Evolutionary conservation across 2,113 vertebrate species (phyloP).

Genomic region (Oryzias celebensis): DNA sequence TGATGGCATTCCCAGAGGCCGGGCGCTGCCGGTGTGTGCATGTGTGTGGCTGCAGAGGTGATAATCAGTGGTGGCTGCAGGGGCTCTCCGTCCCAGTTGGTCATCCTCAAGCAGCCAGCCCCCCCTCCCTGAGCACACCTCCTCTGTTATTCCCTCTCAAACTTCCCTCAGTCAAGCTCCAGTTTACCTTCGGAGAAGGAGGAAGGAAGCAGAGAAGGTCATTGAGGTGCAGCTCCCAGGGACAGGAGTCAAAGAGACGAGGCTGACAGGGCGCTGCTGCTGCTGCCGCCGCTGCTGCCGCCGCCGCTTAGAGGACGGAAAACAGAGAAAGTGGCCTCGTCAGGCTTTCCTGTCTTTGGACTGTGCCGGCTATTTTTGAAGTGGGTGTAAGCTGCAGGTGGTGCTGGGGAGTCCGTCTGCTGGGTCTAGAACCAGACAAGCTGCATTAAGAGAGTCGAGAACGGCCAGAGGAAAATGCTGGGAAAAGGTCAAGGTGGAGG

Average conservation of each 20-base stretch:
- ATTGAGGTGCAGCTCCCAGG: constrained; percentile 2
- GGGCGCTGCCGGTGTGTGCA: constrained; percentile 34
- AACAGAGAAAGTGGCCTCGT: constrained; percentile 48
- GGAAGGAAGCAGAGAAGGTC: constrained; percentile 20
- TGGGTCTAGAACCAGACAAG: constrained; percentile 61
- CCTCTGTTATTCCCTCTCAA: constrained; percentile 60
- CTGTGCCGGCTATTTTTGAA: constrained; percentile 46
- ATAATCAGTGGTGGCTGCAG: constrained; percentile 64
- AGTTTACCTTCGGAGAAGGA: constrained; percentile 54
- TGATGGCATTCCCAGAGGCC: constrained; percentile 73
- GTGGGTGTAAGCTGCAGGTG: constrained; percentile 51
- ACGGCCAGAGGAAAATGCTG: constrained; percentile 54
- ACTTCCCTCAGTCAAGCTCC: constrained; percentile 46
- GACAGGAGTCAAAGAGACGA: constrained; percentile 9
- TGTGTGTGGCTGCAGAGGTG: constrained; percentile 56
- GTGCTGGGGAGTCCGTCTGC: constrained; percentile 67
- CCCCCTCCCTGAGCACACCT: constrained; percentile 52
- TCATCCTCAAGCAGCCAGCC: constrained; percentile 55
- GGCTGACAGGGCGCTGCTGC: constrained; percentile 28
- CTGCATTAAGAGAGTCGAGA: constrained; percentile 39
- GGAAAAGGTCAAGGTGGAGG: constrained; percentile 65
- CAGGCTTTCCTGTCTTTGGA: constrained; percentile 50
- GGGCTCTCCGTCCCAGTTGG: constrained; percentile 70
- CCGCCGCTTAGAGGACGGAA: constrained; percentile 46
- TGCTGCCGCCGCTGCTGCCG: constrained; percentile 23